These are phyloP conservation scores for Pogonognathellus flavescens DNA, from an alignment of 1,140 invertebrate genomes.

Conservation along the genomic window DNA sequence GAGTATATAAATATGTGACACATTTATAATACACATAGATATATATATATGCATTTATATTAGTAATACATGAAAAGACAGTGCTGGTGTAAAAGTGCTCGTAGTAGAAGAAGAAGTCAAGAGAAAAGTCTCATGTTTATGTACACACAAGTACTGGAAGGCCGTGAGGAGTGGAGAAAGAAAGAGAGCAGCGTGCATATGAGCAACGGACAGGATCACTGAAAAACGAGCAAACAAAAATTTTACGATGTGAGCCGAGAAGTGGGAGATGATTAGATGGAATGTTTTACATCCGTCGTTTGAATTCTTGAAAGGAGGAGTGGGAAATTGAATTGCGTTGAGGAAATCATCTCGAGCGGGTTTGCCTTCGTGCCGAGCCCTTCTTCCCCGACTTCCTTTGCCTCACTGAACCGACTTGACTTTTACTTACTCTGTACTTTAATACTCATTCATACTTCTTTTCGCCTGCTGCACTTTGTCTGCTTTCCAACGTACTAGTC, in stretches of 20 bases:
- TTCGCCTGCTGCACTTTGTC: not conserved
- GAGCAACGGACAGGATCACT: slow-evolving; percentile 40
- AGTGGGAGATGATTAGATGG: slow-evolving; percentile 59
- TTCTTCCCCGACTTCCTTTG: not conserved
- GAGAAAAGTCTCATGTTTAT: not conserved
- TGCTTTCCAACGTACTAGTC: not conserved
- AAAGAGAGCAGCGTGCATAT: slow-evolving; percentile 10
- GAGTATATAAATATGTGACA: too few relatives aligned
- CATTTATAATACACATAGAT: not conserved
- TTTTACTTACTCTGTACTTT: slow-evolving; percentile 24
- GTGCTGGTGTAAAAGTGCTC: not conserved
- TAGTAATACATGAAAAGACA: not conserved
- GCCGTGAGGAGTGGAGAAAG: not conserved
- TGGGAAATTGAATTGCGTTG: slow-evolving; percentile 57
- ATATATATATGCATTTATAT: not conserved
- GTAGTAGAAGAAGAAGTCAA: not conserved
- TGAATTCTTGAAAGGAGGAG: slow-evolving; percentile 57
- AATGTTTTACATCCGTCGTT: slow-evolving; percentile 60
- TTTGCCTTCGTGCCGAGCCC: not conserved
- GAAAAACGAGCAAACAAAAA: slow-evolving; percentile 57
- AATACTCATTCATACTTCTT: slow-evolving; percentile 9
- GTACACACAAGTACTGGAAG: not conserved
- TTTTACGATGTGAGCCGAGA: slow-evolving; percentile 58
- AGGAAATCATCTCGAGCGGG: slow-evolving; percentile 52
- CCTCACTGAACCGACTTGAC: slow-evolving; percentile 8